Conservation (phyloP, 2,113 vertebrate genomes). For the Charadrius vociferus region DNA sequence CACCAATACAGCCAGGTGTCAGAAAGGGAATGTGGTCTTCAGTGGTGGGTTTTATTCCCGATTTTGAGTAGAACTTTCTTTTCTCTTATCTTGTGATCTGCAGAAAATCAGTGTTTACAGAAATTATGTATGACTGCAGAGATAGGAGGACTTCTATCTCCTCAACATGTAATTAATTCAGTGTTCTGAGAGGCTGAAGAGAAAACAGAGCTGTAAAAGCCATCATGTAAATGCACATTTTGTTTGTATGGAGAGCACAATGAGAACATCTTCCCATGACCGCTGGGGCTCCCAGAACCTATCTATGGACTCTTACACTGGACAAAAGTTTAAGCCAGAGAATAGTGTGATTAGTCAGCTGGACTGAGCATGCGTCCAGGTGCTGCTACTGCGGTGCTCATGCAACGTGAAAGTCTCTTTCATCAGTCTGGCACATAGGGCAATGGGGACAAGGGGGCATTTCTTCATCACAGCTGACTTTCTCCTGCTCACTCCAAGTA, state of each 20-base stretch:
- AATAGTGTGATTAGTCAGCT: neutral
- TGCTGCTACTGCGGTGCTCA: neutral
- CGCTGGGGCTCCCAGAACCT: neutral
- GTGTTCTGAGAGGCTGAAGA: neutral
- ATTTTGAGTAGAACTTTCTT: neutral
- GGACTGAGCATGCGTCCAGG: accelerated
- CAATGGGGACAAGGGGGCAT: accelerated
- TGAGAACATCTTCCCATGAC: neutral
- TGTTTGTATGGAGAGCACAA: neutral
- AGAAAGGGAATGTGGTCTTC: neutral
- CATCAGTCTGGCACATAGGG: no score
- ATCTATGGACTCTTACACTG: neutral
- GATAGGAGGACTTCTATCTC: neutral
- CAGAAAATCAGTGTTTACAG: neutral
- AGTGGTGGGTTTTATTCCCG: neutral
- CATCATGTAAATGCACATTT: neutral
- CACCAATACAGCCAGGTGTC: neutral
- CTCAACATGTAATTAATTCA: neutral
- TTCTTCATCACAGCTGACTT: neutral
- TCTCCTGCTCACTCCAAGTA: neutral
- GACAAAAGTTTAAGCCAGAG: neutral
- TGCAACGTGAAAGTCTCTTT: accelerated
- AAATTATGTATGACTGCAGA: neutral
- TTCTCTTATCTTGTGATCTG: neutral
- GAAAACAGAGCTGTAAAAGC: neutral